Base-by-base conservation (phyloP, 2,797 vertebrate species). In the Poliocrania exsul region DNA sequence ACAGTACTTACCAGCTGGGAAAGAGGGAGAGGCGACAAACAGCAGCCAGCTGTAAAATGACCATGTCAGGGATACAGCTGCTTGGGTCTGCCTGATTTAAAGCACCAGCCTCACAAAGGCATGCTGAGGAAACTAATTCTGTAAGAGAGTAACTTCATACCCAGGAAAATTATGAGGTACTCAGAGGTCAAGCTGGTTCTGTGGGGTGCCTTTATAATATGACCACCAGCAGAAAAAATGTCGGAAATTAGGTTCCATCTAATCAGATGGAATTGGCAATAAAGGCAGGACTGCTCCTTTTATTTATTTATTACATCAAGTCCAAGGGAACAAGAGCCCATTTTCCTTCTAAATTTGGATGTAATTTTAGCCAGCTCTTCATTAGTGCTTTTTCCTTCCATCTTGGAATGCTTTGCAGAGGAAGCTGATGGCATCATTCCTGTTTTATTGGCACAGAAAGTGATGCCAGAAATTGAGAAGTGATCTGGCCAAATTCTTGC, bases 31-130 rank as follows among this genome's bases (percentile, higher is more conserved):
- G 82, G 80, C 10, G 13, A 95, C 95, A 93, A 95, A 88, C 85
- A 97, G 82, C 95, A 96, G 82, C 92, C 92, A 96, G 96, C 91
- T 96, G 93, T 90, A 94, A 93, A 96, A 95, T 96, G 96, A 88
- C 96, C 66, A 0, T 94, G 85, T 81, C 70, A 77, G 77, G 77
- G 73, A 56, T 79, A 79, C 95, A 96, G 89, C 91, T 95, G 92
- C 87, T 91, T 84, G 89, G 14, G 13, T 86, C 87, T 96, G 92
- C 77, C 85, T 96, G 92, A 97, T 95, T 93, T 97, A 96, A 96
- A 96, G 80, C 82, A n/a, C 33, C 73, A 90, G 60, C 17, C 70
- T 77, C 67, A 88, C 62, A 83, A 86, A 93, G 64, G 40, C 94
- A 90, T 86, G 62, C 77, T 72, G 92, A 72, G 92, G 79, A 87